phyloP scores from a whole-genome alignment of 1,140 invertebrate species.

The Drosophila equinoxialis region DNA sequence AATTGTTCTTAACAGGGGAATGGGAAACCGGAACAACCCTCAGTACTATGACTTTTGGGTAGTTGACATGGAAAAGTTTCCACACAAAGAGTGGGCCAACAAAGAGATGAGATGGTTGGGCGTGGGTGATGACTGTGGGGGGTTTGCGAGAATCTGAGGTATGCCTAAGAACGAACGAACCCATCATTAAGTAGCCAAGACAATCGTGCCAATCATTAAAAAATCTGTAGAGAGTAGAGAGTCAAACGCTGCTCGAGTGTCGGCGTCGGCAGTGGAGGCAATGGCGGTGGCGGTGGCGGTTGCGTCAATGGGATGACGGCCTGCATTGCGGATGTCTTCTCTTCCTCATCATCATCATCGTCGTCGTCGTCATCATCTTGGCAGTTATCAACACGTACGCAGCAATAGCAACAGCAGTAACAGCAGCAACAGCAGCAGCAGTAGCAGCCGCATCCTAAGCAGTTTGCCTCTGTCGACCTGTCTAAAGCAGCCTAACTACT shows the following conservation, averaged over 20 bases:
- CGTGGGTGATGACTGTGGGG: neutral
- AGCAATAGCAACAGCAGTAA: conserved; percentile 21
- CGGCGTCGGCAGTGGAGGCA: conserved; percentile 18
- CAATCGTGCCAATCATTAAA: conserved; percentile 81
- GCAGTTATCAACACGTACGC: conserved; percentile 41
- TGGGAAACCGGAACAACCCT: neutral
- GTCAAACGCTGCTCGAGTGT: conserved; percentile 62
- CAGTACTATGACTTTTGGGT: conserved; percentile 33
- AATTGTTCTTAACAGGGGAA: too few species aligned
- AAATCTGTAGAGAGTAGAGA: conserved; percentile 58
- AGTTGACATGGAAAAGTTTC: conserved; percentile 68
- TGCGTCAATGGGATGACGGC: conserved; percentile 6
- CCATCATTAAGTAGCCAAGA: conserved; percentile 76
- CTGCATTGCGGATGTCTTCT: conserved; percentile 68
- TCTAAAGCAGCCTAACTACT: conserved; percentile 72
- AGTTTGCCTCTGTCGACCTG: conserved; percentile 56
- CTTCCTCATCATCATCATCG: conserved; percentile 20
- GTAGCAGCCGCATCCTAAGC: conserved; percentile 26
- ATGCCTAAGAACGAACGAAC: conserved; percentile 44
- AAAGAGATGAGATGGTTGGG: neutral
- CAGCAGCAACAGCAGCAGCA: conserved; percentile 22
- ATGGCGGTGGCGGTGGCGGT: conserved; percentile 19
- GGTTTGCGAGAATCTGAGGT: neutral
- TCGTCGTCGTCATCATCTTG: conserved; percentile 63
- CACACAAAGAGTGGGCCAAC: conserved; percentile 37